Evolutionary conservation across 2,888 invertebrate genomes (phyloP), one percentile per base, ranked within the genome.

Genomic region (Lottia gigantea): DNA sequence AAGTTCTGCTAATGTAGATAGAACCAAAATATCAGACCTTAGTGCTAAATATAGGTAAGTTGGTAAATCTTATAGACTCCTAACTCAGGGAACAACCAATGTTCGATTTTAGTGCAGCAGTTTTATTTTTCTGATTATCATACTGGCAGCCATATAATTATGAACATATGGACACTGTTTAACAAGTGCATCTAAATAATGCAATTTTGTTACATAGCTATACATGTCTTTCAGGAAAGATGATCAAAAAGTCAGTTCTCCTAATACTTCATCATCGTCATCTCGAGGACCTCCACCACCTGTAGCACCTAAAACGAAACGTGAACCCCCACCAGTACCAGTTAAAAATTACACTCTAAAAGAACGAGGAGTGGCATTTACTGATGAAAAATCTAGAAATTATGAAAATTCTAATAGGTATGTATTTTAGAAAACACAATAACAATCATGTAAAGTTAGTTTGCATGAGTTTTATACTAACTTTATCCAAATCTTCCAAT

Each of bases 41-140:
- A 80, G 81, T 11, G 82, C 95, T 77, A 95, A 95, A 90, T 95
- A 95, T 90, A 94, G 95, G 95, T 95, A 88, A 84, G 84, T 72
- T 65, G n/a, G n/a, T n/a, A n/a, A n/a, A n/a, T n/a, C n/a, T n/a
- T n/a, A n/a, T n/a, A n/a, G n/a, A n/a, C n/a, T n/a, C n/a, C n/a
- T n/a, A n/a, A n/a, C n/a, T n/a, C n/a, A n/a, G n/a, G n/a, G n/a
- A n/a, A n/a, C n/a, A n/a, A n/a, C n/a, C n/a, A n/a, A n/a, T n/a
- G n/a, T n/a, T n/a, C n/a, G n/a, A n/a, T n/a, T n/a, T n/a, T n/a
- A n/a, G n/a, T n/a, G n/a, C n/a, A n/a, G n/a, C n/a, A n/a, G n/a
- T n/a, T n/a, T n/a, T n/a, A n/a, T n/a, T n/a, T n/a, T n/a, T n/a
- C n/a, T n/a, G n/a, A n/a, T n/a, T n/a, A n/a, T n/a, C n/a, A n/a